Base-by-base conservation (phyloP, 2,888 invertebrate species). In the Acrobasis repandana region DNA sequence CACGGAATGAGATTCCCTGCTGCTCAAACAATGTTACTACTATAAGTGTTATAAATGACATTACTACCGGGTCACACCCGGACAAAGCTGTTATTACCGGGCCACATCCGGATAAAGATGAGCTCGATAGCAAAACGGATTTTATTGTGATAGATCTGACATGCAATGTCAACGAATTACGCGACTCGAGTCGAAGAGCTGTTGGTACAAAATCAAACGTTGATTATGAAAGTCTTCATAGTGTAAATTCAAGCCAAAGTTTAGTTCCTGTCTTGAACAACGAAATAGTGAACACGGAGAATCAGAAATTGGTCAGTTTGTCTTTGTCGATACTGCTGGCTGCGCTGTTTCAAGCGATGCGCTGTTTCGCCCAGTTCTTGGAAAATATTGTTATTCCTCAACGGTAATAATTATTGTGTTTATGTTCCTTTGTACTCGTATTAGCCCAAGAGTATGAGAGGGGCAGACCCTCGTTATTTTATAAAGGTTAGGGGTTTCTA, bases 251-350 rank as follows among this genome's bases (percentile, higher is more conserved):
- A 64, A 83, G 78, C 77, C 80, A 83, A 80, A 82, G 83, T 80
- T 82, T 91, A 85, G 88, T 92, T 85, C 90, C 91, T 83, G 86
- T 90, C 65, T 69, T 66, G 63, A 87, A 85, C 80, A 92, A 90
- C 74, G 91, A 88, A 79, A 73, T 92, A 57, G 93, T 80, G 54
- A 80, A 79, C 66, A 83, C 84, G 8, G 92, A 92, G 68, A 88
- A 82, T 69, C 88, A 90, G 73, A 93, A 93, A 79, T 77, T 94
- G 70, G 92, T 94, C 56, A 94, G 94, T 66, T 78, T 94, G 60
- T 94, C 94, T 18, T 77, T 94, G 43, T 94, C 94, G 52, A 88
- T 94, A 67, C 82, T 94, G 15, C 85, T 94, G 54, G 94, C 94
- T 18, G 94, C 94, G 34, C 76, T 94, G 71, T 73, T 94, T 43